Evolutionary conservation across 2,888 invertebrate species (phyloP).

Genomic region (Cloeon dipterum): DNA sequence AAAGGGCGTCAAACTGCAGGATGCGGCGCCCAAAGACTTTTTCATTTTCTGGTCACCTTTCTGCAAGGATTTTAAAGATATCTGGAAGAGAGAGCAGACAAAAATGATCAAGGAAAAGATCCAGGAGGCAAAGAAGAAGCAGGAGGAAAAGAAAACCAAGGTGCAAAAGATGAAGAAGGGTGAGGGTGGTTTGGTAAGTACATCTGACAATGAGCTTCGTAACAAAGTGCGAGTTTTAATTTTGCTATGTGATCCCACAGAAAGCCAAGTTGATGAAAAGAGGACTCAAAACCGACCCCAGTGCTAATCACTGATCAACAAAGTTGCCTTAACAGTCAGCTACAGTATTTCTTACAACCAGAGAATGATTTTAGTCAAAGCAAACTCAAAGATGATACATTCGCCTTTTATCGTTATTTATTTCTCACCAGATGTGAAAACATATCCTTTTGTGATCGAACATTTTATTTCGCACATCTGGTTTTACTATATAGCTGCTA

Average conservation of each 20-base stretch:
- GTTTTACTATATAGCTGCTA: no score
- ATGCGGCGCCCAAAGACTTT: slow-evolving; percentile 67
- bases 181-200: slow-evolving; percentile 13
- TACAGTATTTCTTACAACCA: no score
- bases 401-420: no score
- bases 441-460: no score
- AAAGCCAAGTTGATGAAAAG: slow-evolving; percentile 11
- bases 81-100: slow-evolving; percentile 82
- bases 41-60: slow-evolving; percentile 76
- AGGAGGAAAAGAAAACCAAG: slow-evolving; percentile 16
- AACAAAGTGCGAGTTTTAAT: slow-evolving; percentile 1
- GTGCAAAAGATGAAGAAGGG: slow-evolving; percentile 11
- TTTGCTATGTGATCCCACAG: slow-evolving; percentile 8
- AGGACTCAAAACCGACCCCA: slow-evolving; percentile 3
- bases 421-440: no score
- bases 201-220: no score
- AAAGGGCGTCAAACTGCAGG: slow-evolving; percentile 35
- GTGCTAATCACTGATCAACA: neutral
- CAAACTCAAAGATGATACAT: no score
- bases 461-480: no score
- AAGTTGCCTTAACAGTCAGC: neutral
- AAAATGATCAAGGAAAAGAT: slow-evolving; percentile 60
- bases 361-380: no score
- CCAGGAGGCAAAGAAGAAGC: slow-evolving; percentile 32
- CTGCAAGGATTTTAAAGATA: slow-evolving; percentile 82